These are phyloP conservation scores for Gambusia affinis DNA, from an alignment of 2,113 vertebrate species.

Conservation along the genomic window DNA sequence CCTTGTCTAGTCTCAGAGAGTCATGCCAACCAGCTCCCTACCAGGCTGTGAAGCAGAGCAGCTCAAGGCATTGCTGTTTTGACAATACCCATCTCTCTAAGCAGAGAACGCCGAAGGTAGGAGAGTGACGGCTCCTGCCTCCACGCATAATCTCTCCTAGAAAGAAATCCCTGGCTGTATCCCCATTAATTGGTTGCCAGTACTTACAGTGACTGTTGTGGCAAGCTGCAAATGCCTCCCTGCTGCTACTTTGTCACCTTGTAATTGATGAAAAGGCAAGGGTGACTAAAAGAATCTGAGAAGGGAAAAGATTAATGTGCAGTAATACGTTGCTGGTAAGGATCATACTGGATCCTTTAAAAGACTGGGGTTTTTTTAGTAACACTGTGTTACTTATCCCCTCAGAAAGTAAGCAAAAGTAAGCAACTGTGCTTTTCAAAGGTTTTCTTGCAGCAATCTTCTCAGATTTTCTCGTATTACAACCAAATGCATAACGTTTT, in stretches of 20 bases:
- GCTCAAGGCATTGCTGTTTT: slow-evolving; percentile 50
- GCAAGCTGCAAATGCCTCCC: slow-evolving; percentile 42
- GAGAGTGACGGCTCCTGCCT: slow-evolving; percentile 56
- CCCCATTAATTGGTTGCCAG: slow-evolving; percentile 61
- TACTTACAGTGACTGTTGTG: slow-evolving; percentile 47
- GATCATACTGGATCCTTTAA: neutral
- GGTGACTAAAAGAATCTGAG: slow-evolving; percentile 17
- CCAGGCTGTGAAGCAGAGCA: slow-evolving; percentile 39
- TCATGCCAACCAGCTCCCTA: slow-evolving; percentile 40
- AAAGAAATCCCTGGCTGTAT: slow-evolving; percentile 41
- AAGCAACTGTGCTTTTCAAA: neutral
- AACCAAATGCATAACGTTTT: too few relatives aligned
- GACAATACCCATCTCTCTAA: slow-evolving; percentile 60
- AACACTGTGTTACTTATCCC: neutral
- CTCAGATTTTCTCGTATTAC: too few relatives aligned
- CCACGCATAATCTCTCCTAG: slow-evolving; percentile 43
- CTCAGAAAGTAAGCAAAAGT: neutral
- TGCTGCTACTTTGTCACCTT: slow-evolving; percentile 40
- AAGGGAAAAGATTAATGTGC: neutral
- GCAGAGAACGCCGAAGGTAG: slow-evolving; percentile 45
- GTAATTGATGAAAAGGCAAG: slow-evolving; percentile 26
- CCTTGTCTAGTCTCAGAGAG: neutral
- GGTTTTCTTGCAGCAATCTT: too few relatives aligned
- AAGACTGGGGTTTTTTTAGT: neutral
- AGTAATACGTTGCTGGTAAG: neutral